phyloP scores from a whole-genome alignment of 2,888 invertebrate species.

The Leptopilina syphax region DNA sequence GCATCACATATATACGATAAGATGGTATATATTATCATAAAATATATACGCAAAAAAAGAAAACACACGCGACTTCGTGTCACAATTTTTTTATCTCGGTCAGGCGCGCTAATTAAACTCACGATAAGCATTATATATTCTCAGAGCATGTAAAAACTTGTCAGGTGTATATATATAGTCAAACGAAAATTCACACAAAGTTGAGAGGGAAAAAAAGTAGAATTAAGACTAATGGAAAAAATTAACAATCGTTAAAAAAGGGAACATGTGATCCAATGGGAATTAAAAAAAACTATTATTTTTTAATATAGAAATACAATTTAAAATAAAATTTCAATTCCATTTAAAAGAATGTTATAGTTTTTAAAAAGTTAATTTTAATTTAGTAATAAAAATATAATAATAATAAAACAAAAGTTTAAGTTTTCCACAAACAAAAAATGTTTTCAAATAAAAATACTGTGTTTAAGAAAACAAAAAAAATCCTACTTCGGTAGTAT shows the following conservation, averaged over 20 bases:
- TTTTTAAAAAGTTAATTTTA: too few relatives aligned
- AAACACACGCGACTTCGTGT: slow-evolving; percentile 56
- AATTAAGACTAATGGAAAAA: background rate
- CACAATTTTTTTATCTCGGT: slow-evolving; percentile 46
- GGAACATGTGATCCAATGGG: too few relatives aligned
- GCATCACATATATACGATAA: slow-evolving; percentile 10
- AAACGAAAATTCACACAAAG: slow-evolving; percentile 25
- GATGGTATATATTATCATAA: slow-evolving; percentile 53
- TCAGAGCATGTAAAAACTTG: slow-evolving; percentile 21
- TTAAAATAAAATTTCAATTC: too few relatives aligned
- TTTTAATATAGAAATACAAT: too few relatives aligned
- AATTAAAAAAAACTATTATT: too few relatives aligned
- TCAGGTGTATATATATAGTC: background rate
- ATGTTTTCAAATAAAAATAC: too few relatives aligned
- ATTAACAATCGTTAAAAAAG: background rate
- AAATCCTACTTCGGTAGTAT: too few relatives aligned
- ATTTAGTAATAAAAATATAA: too few relatives aligned
- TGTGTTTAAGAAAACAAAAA: too few relatives aligned
- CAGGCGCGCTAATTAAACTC: slow-evolving; percentile 57
- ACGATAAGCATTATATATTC: slow-evolving; percentile 54
- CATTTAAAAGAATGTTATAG: too few relatives aligned
- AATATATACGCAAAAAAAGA: slow-evolving; percentile 48
- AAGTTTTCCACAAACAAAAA: too few relatives aligned
- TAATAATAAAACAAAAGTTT: too few relatives aligned
- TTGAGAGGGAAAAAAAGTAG: slow-evolving; percentile 11